These are phyloP conservation scores for Octodon degus DNA, from an alignment of 2,113 vertebrate genomes.

Conservation along the genomic window DNA sequence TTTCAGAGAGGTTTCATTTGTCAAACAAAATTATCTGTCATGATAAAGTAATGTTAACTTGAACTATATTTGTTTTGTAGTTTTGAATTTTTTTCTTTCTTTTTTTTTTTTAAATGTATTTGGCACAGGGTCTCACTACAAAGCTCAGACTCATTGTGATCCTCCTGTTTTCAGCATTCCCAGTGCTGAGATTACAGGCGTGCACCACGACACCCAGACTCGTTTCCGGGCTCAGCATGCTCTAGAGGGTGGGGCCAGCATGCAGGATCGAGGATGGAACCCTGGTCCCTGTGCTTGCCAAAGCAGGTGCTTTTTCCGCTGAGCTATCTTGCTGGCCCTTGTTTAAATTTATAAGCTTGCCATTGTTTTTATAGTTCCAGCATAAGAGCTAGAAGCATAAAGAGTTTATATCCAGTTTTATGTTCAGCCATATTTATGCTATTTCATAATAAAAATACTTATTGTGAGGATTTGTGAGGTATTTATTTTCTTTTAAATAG, in stretches of 20 bases:
- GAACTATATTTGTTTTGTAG: slow-evolving; percentile 61
- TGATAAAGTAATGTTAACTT: slow-evolving; percentile 60
- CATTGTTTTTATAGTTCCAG: slow-evolving; percentile 53
- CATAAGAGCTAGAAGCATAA: slow-evolving; percentile 2
- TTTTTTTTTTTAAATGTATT: no score
- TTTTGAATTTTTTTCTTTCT: background rate
- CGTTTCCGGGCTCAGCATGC: no score
- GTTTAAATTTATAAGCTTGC: slow-evolving; percentile 64
- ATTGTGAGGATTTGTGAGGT: slow-evolving; percentile 1
- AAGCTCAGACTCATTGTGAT: no score
- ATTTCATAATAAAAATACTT: slow-evolving; percentile 67
- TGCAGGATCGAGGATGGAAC: no score
- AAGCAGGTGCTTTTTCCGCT: no score
- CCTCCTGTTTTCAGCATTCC: no score
- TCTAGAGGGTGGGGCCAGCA: no score
- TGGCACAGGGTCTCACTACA: no score
- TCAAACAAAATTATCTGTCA: slow-evolving; percentile 39
- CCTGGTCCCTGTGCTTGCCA: no score
- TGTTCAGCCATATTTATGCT: slow-evolving; percentile 40
- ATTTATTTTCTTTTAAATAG: slow-evolving; percentile 56
- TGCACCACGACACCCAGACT: no score
- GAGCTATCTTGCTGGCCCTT: no score
- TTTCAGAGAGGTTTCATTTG: slow-evolving; percentile 21
- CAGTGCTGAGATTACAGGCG: no score
- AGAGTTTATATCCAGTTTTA: slow-evolving; percentile 67